A percentile compares a stretch with the other conserved stretches of the same genome.
Evolutionary conservation across 2,113 vertebrate genomes (phyloP).

Genomic region (Gymnocephalus cernua): DNA sequence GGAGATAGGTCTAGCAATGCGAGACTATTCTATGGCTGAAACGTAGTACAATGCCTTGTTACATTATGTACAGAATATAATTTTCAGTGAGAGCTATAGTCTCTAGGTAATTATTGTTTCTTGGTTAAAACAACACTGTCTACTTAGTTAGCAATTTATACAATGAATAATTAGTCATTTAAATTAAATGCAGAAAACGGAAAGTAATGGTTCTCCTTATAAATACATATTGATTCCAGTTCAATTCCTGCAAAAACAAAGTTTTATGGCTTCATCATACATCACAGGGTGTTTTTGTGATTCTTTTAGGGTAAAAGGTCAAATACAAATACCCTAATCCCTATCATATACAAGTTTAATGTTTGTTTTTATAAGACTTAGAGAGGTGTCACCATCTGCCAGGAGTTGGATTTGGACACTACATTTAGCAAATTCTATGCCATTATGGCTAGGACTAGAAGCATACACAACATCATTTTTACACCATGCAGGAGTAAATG

Average conservation of each 20-base stretch:
- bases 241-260: background rate
- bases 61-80: background rate
- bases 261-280: background rate
- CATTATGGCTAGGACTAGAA: background rate
- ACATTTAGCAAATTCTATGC: too few relatives aligned
- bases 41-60: background rate
- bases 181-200: background rate
- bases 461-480: background rate
- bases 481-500: background rate
- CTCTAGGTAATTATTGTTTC: background rate
- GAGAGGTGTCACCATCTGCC: too few relatives aligned
- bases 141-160: background rate
- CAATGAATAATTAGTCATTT: background rate
- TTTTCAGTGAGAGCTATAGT: background rate
- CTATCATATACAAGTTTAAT: too few relatives aligned
- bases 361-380: background rate
- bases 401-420: too few relatives aligned
- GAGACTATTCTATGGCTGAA: background rate
- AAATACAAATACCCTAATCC: background rate
- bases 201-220: background rate
- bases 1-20: too few relatives aligned
- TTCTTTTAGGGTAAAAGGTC: background rate
- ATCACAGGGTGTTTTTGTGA: background rate
- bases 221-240: background rate
- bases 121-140: constrained; percentile 3